Evolutionary conservation across 2,888 invertebrate genomes (phyloP).

Genomic region (Allolobophora icterica): DNA sequence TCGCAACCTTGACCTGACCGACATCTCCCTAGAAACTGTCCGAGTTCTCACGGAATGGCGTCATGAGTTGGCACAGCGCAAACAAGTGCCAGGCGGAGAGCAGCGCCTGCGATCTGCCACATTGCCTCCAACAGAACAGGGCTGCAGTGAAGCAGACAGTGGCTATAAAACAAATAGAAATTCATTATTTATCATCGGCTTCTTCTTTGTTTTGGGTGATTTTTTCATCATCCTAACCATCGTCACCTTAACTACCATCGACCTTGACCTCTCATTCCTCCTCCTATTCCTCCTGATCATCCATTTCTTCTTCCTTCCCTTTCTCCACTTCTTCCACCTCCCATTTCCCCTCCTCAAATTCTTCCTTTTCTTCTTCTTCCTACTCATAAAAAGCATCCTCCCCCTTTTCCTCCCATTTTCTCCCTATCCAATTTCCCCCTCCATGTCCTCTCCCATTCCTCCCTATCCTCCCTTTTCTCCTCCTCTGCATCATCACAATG

Average conservation of each 20-base stretch:
- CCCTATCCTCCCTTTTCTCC: not conserved
- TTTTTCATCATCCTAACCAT: not conserved
- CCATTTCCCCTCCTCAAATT: no score
- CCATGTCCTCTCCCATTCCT: not conserved
- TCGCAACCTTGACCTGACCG: conserved; percentile 83
- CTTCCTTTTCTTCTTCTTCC: no score
- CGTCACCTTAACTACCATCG: not conserved
- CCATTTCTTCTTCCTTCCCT: not conserved
- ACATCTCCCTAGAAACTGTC: conserved; percentile 91
- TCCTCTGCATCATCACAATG: not conserved
- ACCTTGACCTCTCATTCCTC: not conserved
- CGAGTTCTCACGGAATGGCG: conserved; percentile 87
- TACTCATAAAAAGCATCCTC: no score
- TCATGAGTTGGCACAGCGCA: conserved; percentile 84
- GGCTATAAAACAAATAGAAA: conserved; percentile 54
- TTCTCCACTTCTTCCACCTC: not conserved
- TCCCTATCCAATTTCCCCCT: not conserved
- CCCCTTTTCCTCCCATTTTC: not conserved
- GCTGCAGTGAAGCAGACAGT: conserved; percentile 77
- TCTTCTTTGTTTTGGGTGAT: no score
- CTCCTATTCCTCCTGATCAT: not conserved
- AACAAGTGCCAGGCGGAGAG: conserved; percentile 85
- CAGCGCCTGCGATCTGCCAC: conserved; percentile 80
- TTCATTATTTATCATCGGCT: not conserved
- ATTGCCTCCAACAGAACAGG: conserved; percentile 78